A percentile compares a stretch with the other conserved stretches of the same genome.
These are phyloP conservation scores for Podabrus alpinus DNA, from an alignment of 2,888 invertebrate species.

Conservation along the genomic window DNA sequence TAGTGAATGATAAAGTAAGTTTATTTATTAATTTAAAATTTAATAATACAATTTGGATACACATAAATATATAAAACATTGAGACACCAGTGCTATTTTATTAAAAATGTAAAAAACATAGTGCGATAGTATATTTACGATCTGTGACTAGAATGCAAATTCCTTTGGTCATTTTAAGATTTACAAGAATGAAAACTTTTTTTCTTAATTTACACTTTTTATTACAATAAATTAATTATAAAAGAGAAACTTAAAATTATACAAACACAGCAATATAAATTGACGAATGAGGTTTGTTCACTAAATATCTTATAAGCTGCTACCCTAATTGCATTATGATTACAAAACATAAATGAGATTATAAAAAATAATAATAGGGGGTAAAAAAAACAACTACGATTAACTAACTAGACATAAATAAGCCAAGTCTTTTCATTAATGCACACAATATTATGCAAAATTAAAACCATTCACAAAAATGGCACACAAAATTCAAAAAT, in stretches of 20 bases:
- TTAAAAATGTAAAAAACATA: conserved; percentile 33
- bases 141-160: conserved; percentile 36
- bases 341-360: background rate
- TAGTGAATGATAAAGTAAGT: conserved; percentile 8
- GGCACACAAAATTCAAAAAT: conserved; percentile 1
- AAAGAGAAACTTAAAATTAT: background rate
- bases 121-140: conserved; percentile 33
- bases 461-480: conserved; percentile 1
- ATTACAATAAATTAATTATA: background rate
- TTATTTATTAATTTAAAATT: conserved; percentile 28
- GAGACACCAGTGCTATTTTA: conserved; percentile 31
- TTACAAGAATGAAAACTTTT: conserved; percentile 11
- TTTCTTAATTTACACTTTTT: background rate
- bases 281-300: background rate
- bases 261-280: background rate
- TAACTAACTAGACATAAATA: conserved; percentile 3
- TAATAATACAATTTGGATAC: conserved; percentile 34
- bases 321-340: background rate
- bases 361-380: background rate
- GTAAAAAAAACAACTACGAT: background rate
- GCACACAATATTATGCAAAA: conserved; percentile 4
- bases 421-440: conserved; percentile 1
- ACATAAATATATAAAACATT: conserved; percentile 34
- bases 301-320: conserved; percentile 1
- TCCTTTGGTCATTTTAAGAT: conserved; percentile 32